Evolutionary conservation across 2,113 vertebrate species (phyloP), one percentile per base, ranked within the genome.

Genomic region (Trinectes maculatus): DNA sequence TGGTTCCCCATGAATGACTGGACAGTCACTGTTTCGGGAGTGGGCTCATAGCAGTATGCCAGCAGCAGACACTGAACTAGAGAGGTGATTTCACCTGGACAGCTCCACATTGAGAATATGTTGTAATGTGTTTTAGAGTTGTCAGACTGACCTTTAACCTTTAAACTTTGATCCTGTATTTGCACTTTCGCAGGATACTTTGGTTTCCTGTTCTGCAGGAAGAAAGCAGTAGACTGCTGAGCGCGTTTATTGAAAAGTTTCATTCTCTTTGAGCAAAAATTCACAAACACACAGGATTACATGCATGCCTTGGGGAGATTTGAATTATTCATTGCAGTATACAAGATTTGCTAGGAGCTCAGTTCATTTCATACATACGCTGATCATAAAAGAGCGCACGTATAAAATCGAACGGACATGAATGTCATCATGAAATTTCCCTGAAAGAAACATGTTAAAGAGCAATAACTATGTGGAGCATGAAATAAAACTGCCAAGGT

Each of bases 301-400:
- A 61, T 64, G 22, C 31, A 60, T 2, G 22, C 67, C 59, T 43
- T 33, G 25, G 54, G 53, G 53, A 68, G 40, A 49, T 59, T 58
- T 78, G 13, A 78, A 81, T 78, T 75, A 78, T 81, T 70, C 58
- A 72, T 29, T 47, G 22, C 47, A 22, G 52, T 29, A 63, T 71
- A 46, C 24, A 26, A 8, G 1, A 77, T 51, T 61, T 69, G 39
- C 63, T 52, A 13, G 15, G 43, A 16, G 12, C 33, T 55, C 34
- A 34, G 25, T 40, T 67, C 54, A 29, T 60, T 64, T 56, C 48
- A 74, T 55, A 36, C 28, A 51, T 51, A 42, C 10, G 8, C 7
- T 54, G 44, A 80, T 62, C 29, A 55, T 46, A 56, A 60, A 69
- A 65, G 12, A 31, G 31, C 26, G 64, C 42, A 53, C 56, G 28